Conservation (phyloP, 2,113 vertebrate species). For the Microcebus lehilahytsara region DNA sequence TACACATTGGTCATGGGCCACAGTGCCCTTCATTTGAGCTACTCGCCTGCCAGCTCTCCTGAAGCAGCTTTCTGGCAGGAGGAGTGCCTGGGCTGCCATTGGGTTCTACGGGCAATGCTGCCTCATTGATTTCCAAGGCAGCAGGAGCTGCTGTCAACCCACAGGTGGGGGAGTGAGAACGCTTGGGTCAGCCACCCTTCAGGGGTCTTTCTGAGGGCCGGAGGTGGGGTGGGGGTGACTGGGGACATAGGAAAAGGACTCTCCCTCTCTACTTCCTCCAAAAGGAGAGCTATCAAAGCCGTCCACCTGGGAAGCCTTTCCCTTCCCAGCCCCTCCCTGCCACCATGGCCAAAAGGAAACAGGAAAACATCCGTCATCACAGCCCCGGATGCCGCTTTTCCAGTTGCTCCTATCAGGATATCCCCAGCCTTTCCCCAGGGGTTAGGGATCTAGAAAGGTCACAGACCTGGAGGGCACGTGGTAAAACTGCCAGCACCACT, state of each 20-base stretch:
- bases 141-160: neutral
- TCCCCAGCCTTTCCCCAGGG: constrained; percentile 47
- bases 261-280: constrained; percentile 59
- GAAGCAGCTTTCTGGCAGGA: neutral
- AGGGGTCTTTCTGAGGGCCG: neutral
- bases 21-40: neutral
- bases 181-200: neutral
- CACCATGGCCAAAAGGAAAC: constrained; percentile 54
- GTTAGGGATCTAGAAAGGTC: neutral
- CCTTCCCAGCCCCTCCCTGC: constrained; percentile 66
- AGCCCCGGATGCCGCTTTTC: constrained; percentile 57
- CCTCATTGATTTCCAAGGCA: neutral
- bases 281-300: constrained; percentile 54
- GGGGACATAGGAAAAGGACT: constrained; percentile 53
- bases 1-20: neutral
- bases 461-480: neutral
- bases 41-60: neutral
- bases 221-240: neutral
- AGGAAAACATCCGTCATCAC: constrained; percentile 71
- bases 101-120: neutral
- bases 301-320: constrained; percentile 70
- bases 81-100: neutral
- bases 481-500: neutral
- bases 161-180: neutral
- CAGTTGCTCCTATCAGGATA: constrained; percentile 58